Conservation (phyloP, 2,113 vertebrate genomes). For the Nibea albiflora region DNA sequence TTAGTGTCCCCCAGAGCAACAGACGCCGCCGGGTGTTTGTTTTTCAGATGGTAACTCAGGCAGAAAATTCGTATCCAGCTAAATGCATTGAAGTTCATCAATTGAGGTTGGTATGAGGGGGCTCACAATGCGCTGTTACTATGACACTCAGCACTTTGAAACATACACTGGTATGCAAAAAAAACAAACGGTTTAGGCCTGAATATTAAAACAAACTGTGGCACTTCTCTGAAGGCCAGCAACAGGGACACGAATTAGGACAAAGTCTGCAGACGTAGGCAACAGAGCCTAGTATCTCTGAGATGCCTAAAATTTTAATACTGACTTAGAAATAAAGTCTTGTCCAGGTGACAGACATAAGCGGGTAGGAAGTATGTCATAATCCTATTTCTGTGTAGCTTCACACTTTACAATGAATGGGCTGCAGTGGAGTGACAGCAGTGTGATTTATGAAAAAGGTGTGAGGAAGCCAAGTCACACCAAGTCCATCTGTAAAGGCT, state of each 20-base stretch:
- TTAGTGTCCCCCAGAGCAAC: conserved; percentile 50
- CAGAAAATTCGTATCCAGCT: conserved; percentile 66
- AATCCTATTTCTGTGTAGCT: not conserved
- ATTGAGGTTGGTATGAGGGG: conserved; percentile 19
- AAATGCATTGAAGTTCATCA: conserved; percentile 43
- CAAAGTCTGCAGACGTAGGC: not conserved
- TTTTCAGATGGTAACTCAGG: conserved; percentile 62
- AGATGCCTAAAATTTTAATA: not conserved
- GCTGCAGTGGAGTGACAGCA: conserved; percentile 16
- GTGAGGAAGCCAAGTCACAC: conserved; percentile 36
- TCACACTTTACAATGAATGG: conserved; percentile 3
- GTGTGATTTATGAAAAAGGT: conserved; percentile 52
- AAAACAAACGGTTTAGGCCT: not conserved
- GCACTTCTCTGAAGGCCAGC: not conserved
- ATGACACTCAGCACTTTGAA: conserved; percentile 26
- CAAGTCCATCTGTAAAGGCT: conserved; percentile 15
- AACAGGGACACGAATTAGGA: not conserved
- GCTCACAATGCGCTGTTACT: conserved; percentile 31
- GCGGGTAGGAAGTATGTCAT: not conserved
- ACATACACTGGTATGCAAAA: conserved; percentile 3
- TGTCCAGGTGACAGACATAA: not conserved
- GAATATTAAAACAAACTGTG: not conserved
- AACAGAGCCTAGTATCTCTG: not conserved
- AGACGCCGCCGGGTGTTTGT: conserved; percentile 41
- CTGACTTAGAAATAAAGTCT: not conserved